A percentile compares a stretch with the other conserved stretches of the same genome.
Conservation (phyloP, 37 sponge, comb jelly and placozoan species). For the Crambe crambe region DNA sequence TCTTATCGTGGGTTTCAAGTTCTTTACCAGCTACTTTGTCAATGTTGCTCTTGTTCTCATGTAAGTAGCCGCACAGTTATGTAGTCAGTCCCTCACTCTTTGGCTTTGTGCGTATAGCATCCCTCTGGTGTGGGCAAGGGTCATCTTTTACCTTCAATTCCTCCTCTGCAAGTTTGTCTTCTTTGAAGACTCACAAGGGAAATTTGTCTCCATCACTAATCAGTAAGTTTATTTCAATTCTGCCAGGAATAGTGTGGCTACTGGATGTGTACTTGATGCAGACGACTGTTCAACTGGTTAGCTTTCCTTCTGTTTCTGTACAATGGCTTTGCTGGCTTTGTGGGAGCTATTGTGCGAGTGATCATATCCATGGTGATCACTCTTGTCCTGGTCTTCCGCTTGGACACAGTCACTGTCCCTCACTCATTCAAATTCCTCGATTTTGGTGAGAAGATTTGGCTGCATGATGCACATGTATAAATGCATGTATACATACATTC, state of each 20-base stretch:
- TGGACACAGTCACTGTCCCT: background rate
- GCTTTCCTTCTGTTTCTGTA: slow-evolving; percentile 14
- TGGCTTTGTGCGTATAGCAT: background rate
- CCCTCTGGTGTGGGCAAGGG: background rate
- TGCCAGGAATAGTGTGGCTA: background rate
- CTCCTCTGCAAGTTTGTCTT: slow-evolving; percentile 23
- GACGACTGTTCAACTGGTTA: slow-evolving; percentile 29
- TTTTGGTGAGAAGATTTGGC: slow-evolving; percentile 1
- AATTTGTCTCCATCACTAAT: slow-evolving; percentile 22
- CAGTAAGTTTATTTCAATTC: no score
- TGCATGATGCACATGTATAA: no score
- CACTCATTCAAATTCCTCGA: background rate
- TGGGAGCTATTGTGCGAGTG: background rate
- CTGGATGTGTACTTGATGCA: background rate
- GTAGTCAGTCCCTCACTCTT: no score
- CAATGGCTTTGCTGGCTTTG: slow-evolving; percentile 23
- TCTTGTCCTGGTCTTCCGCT: slow-evolving; percentile 16
- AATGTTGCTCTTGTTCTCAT: background rate
- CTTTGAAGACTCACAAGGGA: slow-evolving; percentile 20
- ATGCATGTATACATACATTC: no score
- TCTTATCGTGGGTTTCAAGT: slow-evolving; percentile 4
- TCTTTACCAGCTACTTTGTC: background rate
- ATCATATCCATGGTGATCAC: background rate
- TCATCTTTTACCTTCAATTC: background rate
- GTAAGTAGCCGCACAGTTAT: background rate